Conservation (phyloP, 2,888 invertebrate species). For the Tethea ocularis region DNA sequence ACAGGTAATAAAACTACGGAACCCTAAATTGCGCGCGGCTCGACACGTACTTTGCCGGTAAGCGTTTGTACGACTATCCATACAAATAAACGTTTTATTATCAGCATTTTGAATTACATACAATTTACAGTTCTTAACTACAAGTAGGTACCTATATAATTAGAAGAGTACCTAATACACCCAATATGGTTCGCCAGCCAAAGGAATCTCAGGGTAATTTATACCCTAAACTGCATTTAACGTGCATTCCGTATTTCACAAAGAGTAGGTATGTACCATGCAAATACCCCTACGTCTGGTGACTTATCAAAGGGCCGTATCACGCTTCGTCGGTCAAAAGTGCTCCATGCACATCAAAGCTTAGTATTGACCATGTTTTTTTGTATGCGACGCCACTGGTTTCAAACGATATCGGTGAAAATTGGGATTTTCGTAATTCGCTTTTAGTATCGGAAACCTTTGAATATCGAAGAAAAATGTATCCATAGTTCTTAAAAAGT, state of each 20-base stretch:
- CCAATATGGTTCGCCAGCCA: not conserved
- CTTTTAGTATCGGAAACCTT: not conserved
- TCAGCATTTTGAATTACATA: too few species aligned
- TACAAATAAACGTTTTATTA: too few species aligned
- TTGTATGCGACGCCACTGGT: slow-evolving; percentile 12
- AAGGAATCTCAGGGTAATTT: not conserved
- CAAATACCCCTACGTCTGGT: slow-evolving; percentile 27
- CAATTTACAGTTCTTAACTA: too few species aligned
- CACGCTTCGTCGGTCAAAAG: slow-evolving; percentile 35
- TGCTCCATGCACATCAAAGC: slow-evolving; percentile 38
- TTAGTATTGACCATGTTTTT: slow-evolving; percentile 28
- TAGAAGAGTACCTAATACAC: too few species aligned
- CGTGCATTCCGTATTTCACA: not conserved
- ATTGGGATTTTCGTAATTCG: not conserved
- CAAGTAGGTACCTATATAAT: too few species aligned
- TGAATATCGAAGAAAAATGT: not conserved
- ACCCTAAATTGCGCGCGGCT: too few species aligned
- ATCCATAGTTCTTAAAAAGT: too few species aligned
- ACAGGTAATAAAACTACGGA: too few species aligned
- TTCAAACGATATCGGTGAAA: not conserved
- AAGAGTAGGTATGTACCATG: not conserved
- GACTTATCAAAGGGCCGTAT: slow-evolving; percentile 34
- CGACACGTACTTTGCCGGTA: too few species aligned
- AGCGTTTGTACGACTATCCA: too few species aligned
- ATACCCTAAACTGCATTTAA: not conserved